Evolutionary conservation across 2,888 invertebrate genomes (phyloP).

Genomic region (Lamellibrachia satsuma): DNA sequence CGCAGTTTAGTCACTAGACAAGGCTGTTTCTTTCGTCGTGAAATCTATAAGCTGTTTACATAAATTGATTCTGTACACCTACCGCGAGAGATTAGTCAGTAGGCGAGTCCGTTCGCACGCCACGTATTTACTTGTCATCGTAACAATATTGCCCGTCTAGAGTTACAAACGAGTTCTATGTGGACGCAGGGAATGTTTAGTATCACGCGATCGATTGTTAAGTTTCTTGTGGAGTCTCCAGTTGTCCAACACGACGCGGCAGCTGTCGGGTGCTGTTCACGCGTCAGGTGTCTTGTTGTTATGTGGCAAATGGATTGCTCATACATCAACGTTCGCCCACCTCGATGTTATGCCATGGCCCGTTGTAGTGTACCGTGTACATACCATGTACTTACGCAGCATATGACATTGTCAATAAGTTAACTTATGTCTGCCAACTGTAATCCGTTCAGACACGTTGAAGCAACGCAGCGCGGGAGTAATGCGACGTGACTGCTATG

Average conservation of each 20-base stretch:
- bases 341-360: not conserved
- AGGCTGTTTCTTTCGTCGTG: not conserved
- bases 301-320: not conserved
- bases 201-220: not conserved
- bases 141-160: not conserved
- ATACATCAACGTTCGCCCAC: too few species aligned
- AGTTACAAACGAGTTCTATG: not conserved
- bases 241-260: not conserved
- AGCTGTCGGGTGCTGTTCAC: not conserved
- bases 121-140: not conserved
- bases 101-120: not conserved
- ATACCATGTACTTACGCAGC: not conserved
- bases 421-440: not conserved
- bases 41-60: not conserved
- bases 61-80: not conserved
- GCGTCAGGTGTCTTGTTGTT: not conserved
- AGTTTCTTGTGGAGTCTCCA: not conserved
- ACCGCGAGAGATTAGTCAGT: not conserved
- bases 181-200: not conserved
- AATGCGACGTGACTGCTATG: not conserved
- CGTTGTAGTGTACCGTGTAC: not conserved
- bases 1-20: not conserved
- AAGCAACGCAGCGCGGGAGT: not conserved
- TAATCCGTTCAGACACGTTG: conserved; percentile 5
- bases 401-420: not conserved